Conservation (phyloP, 2,888 invertebrate genomes). For the Synanthedon tipuliformis region DNA sequence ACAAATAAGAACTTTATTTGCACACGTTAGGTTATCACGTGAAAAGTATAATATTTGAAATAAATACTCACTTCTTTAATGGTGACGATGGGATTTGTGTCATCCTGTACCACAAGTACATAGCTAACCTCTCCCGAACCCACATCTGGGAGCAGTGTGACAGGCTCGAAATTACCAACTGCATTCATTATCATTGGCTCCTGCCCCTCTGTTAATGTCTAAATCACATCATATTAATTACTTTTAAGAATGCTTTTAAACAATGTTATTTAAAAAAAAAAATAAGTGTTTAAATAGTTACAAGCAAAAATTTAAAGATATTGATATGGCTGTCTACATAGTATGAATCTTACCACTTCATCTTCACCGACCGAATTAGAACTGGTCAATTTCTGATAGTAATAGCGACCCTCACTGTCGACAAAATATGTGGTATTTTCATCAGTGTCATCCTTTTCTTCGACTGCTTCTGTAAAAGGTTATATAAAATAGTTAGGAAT, state of each 20-base stretch:
- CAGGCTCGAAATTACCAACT: conserved; percentile 79
- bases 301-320: too few relatives aligned
- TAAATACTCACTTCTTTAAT: conserved; percentile 14
- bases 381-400: conserved; percentile 81
- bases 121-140: conserved; percentile 86
- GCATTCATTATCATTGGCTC: conserved; percentile 29
- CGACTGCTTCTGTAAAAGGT: background rate
- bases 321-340: too few relatives aligned
- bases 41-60: background rate
- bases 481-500: conserved; percentile 1
- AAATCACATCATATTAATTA: conserved; percentile 1
- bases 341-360: conserved; percentile 27
- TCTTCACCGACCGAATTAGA: conserved; percentile 52
- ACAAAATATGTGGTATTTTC: conserved; percentile 79
- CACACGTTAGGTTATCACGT: too few relatives aligned
- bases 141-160: conserved; percentile 84
- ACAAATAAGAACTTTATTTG: too few relatives aligned
- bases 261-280: too few relatives aligned
- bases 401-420: conserved; percentile 85
- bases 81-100: conserved; percentile 60
- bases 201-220: background rate
- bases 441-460: conserved; percentile 35
- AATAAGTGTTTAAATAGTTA: too few relatives aligned
- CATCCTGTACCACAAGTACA: conserved; percentile 84
- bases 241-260: background rate